phyloP scores from a whole-genome alignment of 2,888 invertebrate genomes.

The Eupithecia inturbata region DNA sequence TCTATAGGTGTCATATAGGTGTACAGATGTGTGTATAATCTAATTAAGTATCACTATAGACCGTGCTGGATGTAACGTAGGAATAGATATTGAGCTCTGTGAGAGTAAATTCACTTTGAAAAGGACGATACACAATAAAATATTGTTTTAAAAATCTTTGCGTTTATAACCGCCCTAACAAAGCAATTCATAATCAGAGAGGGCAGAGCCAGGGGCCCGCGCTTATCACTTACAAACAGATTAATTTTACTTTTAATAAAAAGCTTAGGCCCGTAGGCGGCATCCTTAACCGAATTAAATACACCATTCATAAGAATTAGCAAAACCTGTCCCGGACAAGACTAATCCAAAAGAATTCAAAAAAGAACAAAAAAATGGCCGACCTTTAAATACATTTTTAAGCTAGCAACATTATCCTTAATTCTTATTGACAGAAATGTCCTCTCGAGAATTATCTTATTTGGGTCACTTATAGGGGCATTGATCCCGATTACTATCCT shows the following conservation, averaged over 20 bases:
- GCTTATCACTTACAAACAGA: constrained; percentile 45
- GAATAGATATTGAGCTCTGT: not conserved
- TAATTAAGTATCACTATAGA: too few species aligned
- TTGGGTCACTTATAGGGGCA: constrained; percentile 78
- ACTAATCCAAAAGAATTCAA: constrained; percentile 33
- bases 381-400: constrained; percentile 54
- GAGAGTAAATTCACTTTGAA: not conserved
- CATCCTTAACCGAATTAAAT: constrained; percentile 45
- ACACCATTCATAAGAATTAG: constrained; percentile 47
- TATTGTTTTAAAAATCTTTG: not conserved
- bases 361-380: constrained; percentile 41
- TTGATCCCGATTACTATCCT: constrained; percentile 69
- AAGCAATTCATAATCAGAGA: constrained; percentile 35
- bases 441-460: constrained; percentile 72
- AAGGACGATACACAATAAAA: not conserved
- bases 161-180: constrained; percentile 2
- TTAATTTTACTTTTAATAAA: constrained; percentile 44
- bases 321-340: constrained; percentile 39
- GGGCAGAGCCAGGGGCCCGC: constrained; percentile 39
- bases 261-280: constrained; percentile 43
- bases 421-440: constrained; percentile 76
- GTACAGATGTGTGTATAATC: too few species aligned
- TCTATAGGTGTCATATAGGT: too few species aligned
- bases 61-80: not conserved
- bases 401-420: constrained; percentile 74